Evolutionary conservation across 2,113 vertebrate genomes (phyloP).

Genomic region (Strix uralensis): DNA sequence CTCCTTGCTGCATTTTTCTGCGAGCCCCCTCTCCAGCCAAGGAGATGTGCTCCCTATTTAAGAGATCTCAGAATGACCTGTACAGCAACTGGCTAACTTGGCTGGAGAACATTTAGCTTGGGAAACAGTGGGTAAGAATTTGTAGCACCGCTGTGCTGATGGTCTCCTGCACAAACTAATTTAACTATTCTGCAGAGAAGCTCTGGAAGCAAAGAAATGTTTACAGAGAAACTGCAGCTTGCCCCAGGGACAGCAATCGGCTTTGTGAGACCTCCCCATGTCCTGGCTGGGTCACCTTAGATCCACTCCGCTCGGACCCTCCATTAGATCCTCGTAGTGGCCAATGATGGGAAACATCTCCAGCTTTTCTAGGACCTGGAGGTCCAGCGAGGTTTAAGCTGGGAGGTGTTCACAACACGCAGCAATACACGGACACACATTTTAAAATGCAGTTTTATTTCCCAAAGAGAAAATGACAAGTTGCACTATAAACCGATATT

Average conservation of each 20-base stretch:
- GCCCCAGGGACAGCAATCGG: background rate
- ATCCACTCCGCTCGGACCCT: fast-evolving
- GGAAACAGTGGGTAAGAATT: background rate
- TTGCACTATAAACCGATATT: background rate
- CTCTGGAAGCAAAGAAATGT: background rate
- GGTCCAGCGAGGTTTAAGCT: background rate
- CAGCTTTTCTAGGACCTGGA: background rate
- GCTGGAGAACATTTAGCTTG: background rate
- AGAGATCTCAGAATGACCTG: background rate
- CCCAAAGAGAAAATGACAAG: background rate
- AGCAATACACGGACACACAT: background rate
- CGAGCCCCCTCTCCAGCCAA: background rate
- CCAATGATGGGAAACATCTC: background rate
- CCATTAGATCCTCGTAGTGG: background rate
- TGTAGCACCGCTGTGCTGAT: background rate
- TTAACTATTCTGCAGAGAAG: background rate
- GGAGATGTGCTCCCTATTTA: background rate
- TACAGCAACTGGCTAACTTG: background rate
- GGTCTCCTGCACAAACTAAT: background rate
- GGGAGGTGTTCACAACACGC: background rate
- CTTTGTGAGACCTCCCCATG: background rate
- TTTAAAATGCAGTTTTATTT: background rate
- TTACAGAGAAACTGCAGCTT: background rate
- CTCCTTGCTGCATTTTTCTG: background rate
- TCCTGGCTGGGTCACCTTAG: background rate